Base-by-base conservation (phyloP, 1,140 invertebrate genomes). In the Drosophila carrolli region DNA sequence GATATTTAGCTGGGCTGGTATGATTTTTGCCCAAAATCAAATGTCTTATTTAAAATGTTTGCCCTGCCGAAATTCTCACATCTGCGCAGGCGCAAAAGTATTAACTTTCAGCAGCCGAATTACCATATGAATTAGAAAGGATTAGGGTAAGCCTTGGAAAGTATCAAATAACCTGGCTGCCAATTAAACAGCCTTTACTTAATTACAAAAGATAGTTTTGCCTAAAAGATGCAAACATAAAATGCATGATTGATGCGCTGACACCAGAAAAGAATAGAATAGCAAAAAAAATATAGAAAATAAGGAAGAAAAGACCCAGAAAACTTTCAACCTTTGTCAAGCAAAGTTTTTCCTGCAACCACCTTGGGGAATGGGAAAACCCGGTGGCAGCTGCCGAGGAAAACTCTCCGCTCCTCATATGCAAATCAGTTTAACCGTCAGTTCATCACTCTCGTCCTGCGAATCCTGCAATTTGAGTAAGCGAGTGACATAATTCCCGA, bases 401-500 rank as follows among this genome's bases (percentile, higher is more conserved):
- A 79, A 80, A 74, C 40, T 75, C 58, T 40, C 7, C 19, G 38
- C 41, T 67, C 16, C 59, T 57, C 75, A 38, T 88, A 88, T 88
- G 83, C 79, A 89, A 88, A 88, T 86, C 59, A 82, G 83, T 44
- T 40, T 13, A 72, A 67, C 54, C 57, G 68, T 63, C 54, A 60
- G 46, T 81, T 70, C 66, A 65, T 72, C 73, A 65, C 61, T n/a
- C 16, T 47, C 14, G 13, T 78, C 55, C 55, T 46, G 29, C 40
- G 27, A 41, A 51, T 51, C 59, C 27, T 91, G 90, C 90, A 91
- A 91, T 91, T 91, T 91, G 90, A 91, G 90, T 76, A 90, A 78
- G 66, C 78, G 82, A 81, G 73, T 91, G 90, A 91, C 90, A 91
- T 91, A 91, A 91, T 91, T 91, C 86, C 77, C 73, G 85, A 90